These are phyloP conservation scores for Mactromeris polynyma DNA, from an alignment of 2,888 invertebrate species.

Conservation along the genomic window DNA sequence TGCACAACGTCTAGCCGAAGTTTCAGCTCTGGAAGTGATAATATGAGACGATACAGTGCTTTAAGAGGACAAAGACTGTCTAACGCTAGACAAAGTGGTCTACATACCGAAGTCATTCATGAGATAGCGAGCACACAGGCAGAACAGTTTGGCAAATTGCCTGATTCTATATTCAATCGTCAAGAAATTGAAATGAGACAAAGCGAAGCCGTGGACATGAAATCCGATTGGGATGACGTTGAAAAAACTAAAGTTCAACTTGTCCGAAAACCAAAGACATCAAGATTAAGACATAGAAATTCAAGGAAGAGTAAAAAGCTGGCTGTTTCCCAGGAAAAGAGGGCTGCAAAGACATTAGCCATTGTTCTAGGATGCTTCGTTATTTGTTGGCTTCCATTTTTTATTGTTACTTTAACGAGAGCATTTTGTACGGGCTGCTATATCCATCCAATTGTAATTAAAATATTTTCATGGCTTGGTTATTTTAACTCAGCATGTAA, in stretches of 20 bases:
- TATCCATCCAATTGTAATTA: constrained; percentile 94
- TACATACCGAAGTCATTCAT: constrained; percentile 66
- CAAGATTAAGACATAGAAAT: constrained; percentile 57
- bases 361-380: constrained; percentile 99
- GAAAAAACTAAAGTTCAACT: constrained; percentile 36
- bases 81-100: constrained; percentile 54
- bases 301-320: constrained; percentile 70
- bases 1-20: constrained; percentile 57
- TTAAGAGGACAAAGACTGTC: constrained; percentile 50
- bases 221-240: constrained; percentile 39
- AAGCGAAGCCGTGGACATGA: constrained; percentile 13
- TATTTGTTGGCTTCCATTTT: constrained; percentile 96
- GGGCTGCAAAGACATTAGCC: constrained; percentile 96
- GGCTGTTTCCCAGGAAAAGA: constrained; percentile 82
- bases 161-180: constrained; percentile 1
- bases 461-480: constrained; percentile 98
- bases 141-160: constrained; percentile 19
- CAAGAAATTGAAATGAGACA: neutral
- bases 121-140: constrained; percentile 52
- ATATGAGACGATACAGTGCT: constrained; percentile 42
- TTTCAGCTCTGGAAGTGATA: constrained; percentile 44
- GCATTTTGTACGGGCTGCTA: constrained; percentile 93
- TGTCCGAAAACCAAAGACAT: constrained; percentile 48
- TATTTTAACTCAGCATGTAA: constrained; percentile 98
- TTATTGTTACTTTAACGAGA: constrained; percentile 95